Percentiles rank a stretch among this genome's conserved stretches.
These are phyloP conservation scores for Peromyscus californicus DNA, from an alignment of 2,113 vertebrate genomes.

Conservation along the genomic window DNA sequence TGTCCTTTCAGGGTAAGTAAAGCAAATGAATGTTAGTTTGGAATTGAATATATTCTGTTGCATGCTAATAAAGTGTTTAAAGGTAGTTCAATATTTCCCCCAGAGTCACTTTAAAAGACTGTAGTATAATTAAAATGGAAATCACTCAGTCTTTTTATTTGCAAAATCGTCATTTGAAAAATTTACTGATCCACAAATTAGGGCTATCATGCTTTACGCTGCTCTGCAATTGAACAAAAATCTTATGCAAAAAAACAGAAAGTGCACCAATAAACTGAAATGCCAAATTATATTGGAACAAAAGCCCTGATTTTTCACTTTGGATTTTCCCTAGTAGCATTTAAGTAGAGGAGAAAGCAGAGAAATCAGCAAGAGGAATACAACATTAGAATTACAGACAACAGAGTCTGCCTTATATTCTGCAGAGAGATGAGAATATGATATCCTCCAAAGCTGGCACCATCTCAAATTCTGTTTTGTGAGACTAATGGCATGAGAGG, in stretches of 20 bases:
- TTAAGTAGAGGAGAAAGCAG: conserved; percentile 75
- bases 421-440: conserved; percentile 83
- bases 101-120: conserved; percentile 77
- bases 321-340: conserved; percentile 83
- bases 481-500: conserved; percentile 90
- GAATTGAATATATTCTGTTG: conserved; percentile 63
- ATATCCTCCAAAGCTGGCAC: conserved; percentile 85
- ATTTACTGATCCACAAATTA: conserved; percentile 82
- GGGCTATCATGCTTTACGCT: conserved; percentile 78
- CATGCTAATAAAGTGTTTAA: conserved; percentile 74
- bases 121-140: conserved; percentile 84
- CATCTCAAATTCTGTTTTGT: conserved; percentile 86
- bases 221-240: conserved; percentile 82
- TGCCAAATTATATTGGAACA: conserved; percentile 82
- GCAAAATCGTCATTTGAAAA: conserved; percentile 84
- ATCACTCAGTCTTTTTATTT: conserved; percentile 80
- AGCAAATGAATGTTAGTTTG: conserved; percentile 51
- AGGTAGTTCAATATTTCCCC: conserved; percentile 67
- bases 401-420: conserved; percentile 81
- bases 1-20: conserved; percentile 62
- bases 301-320: conserved; percentile 85
- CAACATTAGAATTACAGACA: conserved; percentile 80
- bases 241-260: conserved; percentile 80
- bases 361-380: background rate
- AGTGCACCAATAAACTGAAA: conserved; percentile 82